phyloP scores from a whole-genome alignment of 1,140 invertebrate genomes.

The Pteromalus puparum region DNA sequence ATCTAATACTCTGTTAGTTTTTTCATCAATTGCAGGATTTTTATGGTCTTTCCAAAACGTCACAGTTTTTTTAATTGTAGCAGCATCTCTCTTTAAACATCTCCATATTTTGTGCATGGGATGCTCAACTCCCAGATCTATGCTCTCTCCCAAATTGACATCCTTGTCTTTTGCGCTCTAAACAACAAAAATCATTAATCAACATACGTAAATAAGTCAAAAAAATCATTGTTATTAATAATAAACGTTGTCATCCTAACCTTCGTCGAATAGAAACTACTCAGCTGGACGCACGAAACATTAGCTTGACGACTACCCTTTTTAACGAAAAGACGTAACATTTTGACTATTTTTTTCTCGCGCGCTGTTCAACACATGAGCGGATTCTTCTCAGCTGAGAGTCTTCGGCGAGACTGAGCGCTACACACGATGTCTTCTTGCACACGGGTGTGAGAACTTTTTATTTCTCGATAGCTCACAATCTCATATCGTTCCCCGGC shows the following conservation, averaged over 20 bases:
- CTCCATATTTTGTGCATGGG: slow-evolving; percentile 18
- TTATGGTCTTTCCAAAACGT: slow-evolving; percentile 41
- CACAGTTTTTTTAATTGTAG: slow-evolving; percentile 5
- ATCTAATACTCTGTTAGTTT: slow-evolving; percentile 36
- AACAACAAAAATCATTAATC: slow-evolving; percentile 19
- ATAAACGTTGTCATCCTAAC: slow-evolving; percentile 1
- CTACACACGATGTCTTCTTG: neutral
- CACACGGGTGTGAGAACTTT: neutral
- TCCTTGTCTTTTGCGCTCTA: neutral
- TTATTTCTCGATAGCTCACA: slow-evolving; percentile 14
- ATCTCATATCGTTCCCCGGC: neutral
- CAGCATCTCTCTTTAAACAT: slow-evolving; percentile 48
- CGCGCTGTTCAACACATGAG: neutral
- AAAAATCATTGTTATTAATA: neutral
- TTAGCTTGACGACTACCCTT: neutral
- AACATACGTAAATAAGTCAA: neutral
- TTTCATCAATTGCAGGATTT: slow-evolving; percentile 33
- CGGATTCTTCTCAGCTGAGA: neutral
- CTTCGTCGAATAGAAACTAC: slow-evolving; percentile 31
- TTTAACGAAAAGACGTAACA: slow-evolving; percentile 33
- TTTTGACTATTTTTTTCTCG: slow-evolving; percentile 13
- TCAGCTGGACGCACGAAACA: neutral
- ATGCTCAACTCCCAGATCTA: neutral
- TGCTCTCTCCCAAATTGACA: neutral
- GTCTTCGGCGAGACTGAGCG: neutral